phyloP scores from a whole-genome alignment of 2,888 invertebrate species.

The Trachelus troglodyta region DNA sequence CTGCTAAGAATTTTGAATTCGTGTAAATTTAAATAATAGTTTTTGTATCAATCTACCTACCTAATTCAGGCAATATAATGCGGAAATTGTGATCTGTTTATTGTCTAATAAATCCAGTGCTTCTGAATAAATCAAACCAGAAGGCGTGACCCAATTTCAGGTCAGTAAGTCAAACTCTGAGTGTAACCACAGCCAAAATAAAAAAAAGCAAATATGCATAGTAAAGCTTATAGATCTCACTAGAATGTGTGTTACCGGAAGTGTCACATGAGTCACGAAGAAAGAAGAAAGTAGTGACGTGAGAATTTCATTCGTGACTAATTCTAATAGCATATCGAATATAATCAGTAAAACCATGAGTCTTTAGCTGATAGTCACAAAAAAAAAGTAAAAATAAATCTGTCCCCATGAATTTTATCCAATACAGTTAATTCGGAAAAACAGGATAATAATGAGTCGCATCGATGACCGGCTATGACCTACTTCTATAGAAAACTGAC shows the following conservation, averaged over 20 bases:
- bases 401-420: neutral
- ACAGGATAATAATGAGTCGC: neutral
- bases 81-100: neutral
- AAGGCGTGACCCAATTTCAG: slow-evolving; percentile 27
- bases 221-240: slow-evolving; percentile 4
- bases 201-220: slow-evolving; percentile 2
- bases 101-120: neutral
- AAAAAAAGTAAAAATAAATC: neutral
- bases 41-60: too few species aligned
- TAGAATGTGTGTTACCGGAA: slow-evolving; percentile 52
- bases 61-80: neutral
- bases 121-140: neutral
- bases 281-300: slow-evolving; percentile 36
- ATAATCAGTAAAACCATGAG: neutral
- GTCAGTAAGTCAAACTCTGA: slow-evolving; percentile 40
- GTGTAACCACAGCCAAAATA: slow-evolving; percentile 22
- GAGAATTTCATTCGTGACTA: slow-evolving; percentile 3
- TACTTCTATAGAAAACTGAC: slow-evolving; percentile 56
- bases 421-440: neutral
- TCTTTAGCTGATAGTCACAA: neutral
- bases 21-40: too few species aligned
- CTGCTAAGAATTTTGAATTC: too few species aligned
- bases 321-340: neutral
- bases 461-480: slow-evolving; percentile 55
- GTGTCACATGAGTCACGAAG: slow-evolving; percentile 42